A percentile compares a stretch with the other conserved stretches of the same genome.
These are phyloP conservation scores for Pseudochirops cupreus DNA, from an alignment of 2,797 vertebrate genomes.

Conservation along the genomic window DNA sequence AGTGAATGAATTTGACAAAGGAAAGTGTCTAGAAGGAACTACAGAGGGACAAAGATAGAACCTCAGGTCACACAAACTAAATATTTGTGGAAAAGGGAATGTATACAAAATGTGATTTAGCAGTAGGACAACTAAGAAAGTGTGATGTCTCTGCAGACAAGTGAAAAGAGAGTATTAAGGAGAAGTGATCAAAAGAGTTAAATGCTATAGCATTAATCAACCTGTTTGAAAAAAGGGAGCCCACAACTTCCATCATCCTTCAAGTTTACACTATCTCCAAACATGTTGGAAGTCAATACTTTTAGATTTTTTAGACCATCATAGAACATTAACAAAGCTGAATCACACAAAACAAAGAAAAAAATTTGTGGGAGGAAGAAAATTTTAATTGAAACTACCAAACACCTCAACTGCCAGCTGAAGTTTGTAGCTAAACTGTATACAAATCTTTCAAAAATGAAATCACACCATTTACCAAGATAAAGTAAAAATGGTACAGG, in stretches of 20 bases:
- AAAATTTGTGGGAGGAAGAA: background rate
- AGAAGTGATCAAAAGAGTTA: background rate
- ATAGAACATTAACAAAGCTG: background rate
- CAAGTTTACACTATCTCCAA: background rate
- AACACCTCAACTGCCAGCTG: background rate
- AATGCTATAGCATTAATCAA: background rate
- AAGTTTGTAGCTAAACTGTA: background rate
- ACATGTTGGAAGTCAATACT: background rate
- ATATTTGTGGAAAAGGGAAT: background rate
- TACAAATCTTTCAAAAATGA: background rate
- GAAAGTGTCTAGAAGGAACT: background rate
- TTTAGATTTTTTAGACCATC: background rate
- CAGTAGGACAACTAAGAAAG: background rate
- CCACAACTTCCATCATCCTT: background rate
- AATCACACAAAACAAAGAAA: background rate
- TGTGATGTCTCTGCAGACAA: background rate
- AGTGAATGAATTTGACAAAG: background rate
- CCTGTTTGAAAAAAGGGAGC: background rate
- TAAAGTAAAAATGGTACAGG: too few species aligned
- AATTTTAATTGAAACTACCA: background rate
- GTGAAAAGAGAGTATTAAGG: background rate
- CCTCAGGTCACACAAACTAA: background rate
- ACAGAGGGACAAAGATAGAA: background rate
- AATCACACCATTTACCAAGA: background rate
- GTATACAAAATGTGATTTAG: background rate